phyloP scores from a whole-genome alignment of 1,140 invertebrate species.

The Drosophila prosaltans region DNA sequence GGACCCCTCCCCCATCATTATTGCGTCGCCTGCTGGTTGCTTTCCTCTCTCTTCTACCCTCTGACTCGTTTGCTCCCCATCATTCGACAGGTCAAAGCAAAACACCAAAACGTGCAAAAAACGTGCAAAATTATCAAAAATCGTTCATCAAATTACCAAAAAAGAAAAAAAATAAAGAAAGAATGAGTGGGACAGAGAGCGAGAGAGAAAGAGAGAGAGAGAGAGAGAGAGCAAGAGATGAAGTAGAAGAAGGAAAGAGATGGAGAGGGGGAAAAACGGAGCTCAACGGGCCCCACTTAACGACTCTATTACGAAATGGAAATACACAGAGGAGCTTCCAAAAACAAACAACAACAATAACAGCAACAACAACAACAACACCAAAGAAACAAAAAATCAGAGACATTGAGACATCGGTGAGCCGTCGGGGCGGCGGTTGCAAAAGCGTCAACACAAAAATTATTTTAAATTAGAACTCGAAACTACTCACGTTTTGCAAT shows the following conservation, averaged over 20 bases:
- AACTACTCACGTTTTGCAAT: constrained; percentile 82
- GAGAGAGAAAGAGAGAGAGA: neutral
- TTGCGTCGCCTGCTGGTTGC: neutral
- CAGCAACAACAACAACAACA: neutral
- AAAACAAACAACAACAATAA: constrained; percentile 4
- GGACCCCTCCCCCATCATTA: neutral
- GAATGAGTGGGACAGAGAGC: neutral
- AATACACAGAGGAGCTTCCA: constrained; percentile 43
- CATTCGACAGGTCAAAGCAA: constrained; percentile 64
- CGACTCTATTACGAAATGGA: constrained; percentile 81
- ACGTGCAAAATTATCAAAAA: constrained; percentile 76
- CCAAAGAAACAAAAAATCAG: neutral
- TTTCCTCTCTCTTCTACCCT: neutral
- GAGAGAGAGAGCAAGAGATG: neutral
- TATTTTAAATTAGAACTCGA: constrained; percentile 82
- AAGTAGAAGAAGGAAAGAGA: neutral
- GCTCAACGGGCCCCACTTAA: constrained; percentile 66
- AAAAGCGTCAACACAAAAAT: constrained; percentile 82
- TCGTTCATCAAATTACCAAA: constrained; percentile 81
- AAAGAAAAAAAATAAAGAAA: constrained; percentile 18
- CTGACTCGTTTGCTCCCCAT: constrained; percentile 9
- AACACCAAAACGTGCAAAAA: constrained; percentile 73
- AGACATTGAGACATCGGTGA: constrained; percentile 57
- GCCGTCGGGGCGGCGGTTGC: constrained; percentile 65
- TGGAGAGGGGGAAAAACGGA: neutral